Conservation (phyloP, 2,113 vertebrate genomes). For the pig (Sus scrofa) region T2T-Sscrofa CM000829.6:23152501-23153000, state of each 20-base stretch:
- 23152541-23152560: background rate
- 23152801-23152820: background rate
- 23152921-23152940: background rate
- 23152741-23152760: background rate
- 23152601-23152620: background rate
- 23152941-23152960: background rate
- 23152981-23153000: background rate
- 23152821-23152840: background rate
- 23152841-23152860: background rate
- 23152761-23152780: background rate
- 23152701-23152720: background rate
- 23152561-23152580: background rate
- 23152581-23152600: background rate
- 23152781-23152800: background rate
- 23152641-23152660: background rate
- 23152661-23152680: background rate
- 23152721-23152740: background rate
- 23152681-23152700: background rate
- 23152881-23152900: background rate
- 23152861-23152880: background rate
- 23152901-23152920: background rate
- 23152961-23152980: background rate
- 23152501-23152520: background rate
- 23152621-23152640: no score
- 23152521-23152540: background rate